Percentiles rank a stretch among this genome's conserved stretches.
Evolutionary conservation across 1,140 invertebrate genomes (phyloP).

Genomic region (Cyclina sinensis): DNA sequence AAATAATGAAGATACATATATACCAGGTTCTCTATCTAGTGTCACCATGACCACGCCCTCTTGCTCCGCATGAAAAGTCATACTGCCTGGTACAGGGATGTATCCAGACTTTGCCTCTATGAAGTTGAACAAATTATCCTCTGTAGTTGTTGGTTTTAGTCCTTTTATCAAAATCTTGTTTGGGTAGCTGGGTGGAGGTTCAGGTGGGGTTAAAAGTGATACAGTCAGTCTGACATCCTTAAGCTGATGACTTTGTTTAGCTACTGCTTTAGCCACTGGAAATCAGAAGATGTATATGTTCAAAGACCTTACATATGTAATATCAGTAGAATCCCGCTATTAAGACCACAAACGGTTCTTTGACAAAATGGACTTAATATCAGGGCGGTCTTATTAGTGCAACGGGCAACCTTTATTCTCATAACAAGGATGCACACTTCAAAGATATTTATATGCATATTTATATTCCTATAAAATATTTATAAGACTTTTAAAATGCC

Average conservation of each 20-base stretch:
- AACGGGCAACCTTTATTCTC: too few species aligned
- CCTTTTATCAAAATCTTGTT: slow-evolving; percentile 22
- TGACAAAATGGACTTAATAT: too few species aligned
- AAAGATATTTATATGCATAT: too few species aligned
- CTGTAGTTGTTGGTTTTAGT: not conserved
- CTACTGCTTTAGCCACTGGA: not conserved
- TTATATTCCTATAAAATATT: too few species aligned
- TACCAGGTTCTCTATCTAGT: too few species aligned
- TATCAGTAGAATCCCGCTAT: too few species aligned
- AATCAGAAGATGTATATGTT: not conserved
- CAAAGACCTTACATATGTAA: too few species aligned
- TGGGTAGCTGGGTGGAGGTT: not conserved
- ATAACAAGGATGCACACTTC: too few species aligned
- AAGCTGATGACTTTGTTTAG: not conserved
- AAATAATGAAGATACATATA: too few species aligned
- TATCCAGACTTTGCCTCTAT: slow-evolving; percentile 6
- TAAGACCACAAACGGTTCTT: too few species aligned
- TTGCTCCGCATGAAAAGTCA: not conserved
- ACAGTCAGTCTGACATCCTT: not conserved
- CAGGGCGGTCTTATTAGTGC: too few species aligned
- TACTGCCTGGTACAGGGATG: not conserved
- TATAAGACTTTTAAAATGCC: too few species aligned
- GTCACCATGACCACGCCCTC: not conserved
- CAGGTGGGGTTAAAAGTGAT: not conserved
- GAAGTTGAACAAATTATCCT: not conserved